Percentiles rank a stretch among this genome's conserved stretches.
phyloP scores from a whole-genome alignment of 2,113 vertebrate species.

The Hippocampus guttulatus region DNA sequence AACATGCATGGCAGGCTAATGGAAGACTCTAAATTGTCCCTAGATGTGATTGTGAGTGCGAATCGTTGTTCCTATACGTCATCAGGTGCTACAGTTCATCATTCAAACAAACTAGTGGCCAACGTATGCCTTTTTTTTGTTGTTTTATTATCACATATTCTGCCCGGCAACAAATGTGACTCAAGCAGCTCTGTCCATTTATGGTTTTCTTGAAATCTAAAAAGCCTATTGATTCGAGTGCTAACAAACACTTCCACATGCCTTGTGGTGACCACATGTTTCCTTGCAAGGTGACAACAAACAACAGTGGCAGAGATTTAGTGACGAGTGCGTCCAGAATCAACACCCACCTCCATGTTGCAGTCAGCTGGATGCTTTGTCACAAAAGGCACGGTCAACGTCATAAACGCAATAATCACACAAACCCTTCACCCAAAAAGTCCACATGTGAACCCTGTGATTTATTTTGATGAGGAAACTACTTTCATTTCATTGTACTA shows the following conservation, averaged over 20 bases:
- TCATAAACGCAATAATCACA: conserved; percentile 35
- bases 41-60: too few relatives aligned
- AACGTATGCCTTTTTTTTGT: not conserved
- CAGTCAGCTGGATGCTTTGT: conserved; percentile 39
- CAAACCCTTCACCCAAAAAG: not conserved
- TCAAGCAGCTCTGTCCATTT: not conserved
- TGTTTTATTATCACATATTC: not conserved
- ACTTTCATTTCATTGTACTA: not conserved
- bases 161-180: not conserved
- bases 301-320: conserved; percentile 45
- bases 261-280: conserved; percentile 51
- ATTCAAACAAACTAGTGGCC: too few relatives aligned
- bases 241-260: not conserved
- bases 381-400: conserved; percentile 45
- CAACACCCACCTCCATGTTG: conserved; percentile 42
- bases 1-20: too few relatives aligned
- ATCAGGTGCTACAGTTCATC: too few relatives aligned
- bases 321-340: conserved; percentile 48
- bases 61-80: too few relatives aligned
- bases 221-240: not conserved
- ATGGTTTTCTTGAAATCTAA: not conserved
- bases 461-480: not conserved
- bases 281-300: conserved; percentile 25
- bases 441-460: not conserved
- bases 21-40: too few relatives aligned